A percentile compares a stretch with the other conserved stretches of the same genome.
phyloP scores from a whole-genome alignment of 2,797 vertebrate genomes.

The Selene dorsalis region DNA sequence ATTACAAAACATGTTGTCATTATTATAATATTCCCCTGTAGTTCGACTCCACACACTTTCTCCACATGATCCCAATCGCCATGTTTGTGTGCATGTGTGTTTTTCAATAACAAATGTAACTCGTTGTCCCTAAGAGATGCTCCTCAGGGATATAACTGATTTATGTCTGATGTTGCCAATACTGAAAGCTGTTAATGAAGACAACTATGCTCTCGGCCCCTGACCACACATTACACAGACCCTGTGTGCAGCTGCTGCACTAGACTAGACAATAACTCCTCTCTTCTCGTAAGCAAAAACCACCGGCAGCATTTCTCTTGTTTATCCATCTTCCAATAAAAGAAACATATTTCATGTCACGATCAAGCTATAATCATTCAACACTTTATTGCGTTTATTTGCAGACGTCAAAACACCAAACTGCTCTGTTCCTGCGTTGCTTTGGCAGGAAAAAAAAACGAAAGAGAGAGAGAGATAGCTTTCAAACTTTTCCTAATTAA shows the following conservation, averaged over 20 bases:
- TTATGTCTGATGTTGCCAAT: slow-evolving; percentile 1
- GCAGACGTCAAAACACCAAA: slow-evolving; percentile 11
- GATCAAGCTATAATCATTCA: neutral
- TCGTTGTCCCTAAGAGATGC: neutral
- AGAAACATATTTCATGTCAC: neutral
- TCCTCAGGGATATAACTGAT: slow-evolving; percentile 3
- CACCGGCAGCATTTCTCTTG: neutral
- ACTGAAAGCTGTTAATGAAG: slow-evolving; percentile 21
- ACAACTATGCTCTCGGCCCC: slow-evolving; percentile 10
- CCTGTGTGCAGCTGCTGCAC: slow-evolving; percentile 12
- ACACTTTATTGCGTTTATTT: too few relatives aligned
- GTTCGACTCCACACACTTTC: too few relatives aligned
- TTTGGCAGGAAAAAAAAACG: neutral
- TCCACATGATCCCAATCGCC: too few relatives aligned
- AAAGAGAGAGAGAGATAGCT: neutral
- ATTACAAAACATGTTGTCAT: too few relatives aligned
- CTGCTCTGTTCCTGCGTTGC: too few relatives aligned
- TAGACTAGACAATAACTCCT: neutral
- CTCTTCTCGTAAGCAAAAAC: slow-evolving; percentile 15
- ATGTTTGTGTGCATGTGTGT: too few relatives aligned
- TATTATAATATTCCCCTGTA: too few relatives aligned
- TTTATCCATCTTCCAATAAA: slow-evolving; percentile 7
- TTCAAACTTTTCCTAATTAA: neutral
- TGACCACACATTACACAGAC: neutral
- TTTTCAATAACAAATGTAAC: neutral